phyloP scores from a whole-genome alignment of 2,797 vertebrate species.

The Sus cebifrons region DNA sequence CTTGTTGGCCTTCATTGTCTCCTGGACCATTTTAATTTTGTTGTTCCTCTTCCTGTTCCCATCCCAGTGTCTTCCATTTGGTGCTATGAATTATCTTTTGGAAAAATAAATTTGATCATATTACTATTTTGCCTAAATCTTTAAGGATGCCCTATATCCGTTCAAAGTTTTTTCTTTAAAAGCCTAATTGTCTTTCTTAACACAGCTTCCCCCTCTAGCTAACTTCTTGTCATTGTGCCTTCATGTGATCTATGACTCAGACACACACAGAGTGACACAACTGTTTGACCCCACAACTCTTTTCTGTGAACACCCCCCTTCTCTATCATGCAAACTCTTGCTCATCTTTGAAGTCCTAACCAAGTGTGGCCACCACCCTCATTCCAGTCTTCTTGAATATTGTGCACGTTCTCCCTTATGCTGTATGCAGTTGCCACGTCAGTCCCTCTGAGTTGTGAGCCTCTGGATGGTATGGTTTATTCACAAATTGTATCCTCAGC shows the following conservation, averaged over 20 bases:
- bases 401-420: background rate
- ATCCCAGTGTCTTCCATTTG: slow-evolving; percentile 40
- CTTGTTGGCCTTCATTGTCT: background rate
- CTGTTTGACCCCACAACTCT: background rate
- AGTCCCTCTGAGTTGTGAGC: background rate
- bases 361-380: background rate
- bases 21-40: background rate
- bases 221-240: slow-evolving; percentile 24
- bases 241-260: background rate
- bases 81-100: slow-evolving; percentile 4
- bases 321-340: background rate
- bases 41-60: slow-evolving; percentile 28
- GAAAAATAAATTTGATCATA: slow-evolving; percentile 48
- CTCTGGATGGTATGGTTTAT: background rate
- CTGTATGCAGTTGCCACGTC: background rate
- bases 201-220: background rate
- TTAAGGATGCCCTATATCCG: background rate
- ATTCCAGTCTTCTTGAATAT: background rate
- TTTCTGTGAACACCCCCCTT: background rate
- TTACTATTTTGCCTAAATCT: slow-evolving; percentile 6
- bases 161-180: background rate
- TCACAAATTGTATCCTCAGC: background rate
- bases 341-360: background rate
- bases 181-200: slow-evolving; percentile 5
- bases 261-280: background rate